These are phyloP conservation scores for Dasypogon diadema DNA, from an alignment of 2,888 invertebrate genomes.

Conservation along the genomic window DNA sequence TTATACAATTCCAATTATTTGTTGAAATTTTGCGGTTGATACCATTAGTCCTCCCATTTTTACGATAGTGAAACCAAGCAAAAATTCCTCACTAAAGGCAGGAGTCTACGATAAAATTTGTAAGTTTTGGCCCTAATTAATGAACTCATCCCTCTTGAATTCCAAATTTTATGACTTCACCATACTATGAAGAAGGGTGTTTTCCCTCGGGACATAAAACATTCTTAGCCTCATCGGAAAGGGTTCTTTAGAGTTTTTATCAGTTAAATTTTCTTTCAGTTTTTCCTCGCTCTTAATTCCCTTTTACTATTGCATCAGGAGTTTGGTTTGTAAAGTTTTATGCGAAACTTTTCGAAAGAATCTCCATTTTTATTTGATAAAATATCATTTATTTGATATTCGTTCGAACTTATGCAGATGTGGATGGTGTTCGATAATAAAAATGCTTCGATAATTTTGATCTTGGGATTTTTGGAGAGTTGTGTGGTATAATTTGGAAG, in stretches of 20 bases:
- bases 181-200: not conserved
- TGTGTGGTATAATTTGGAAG: too few species aligned
- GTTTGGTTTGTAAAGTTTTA: constrained; percentile 15
- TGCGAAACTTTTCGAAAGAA: constrained; percentile 7
- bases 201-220: not conserved
- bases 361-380: constrained; percentile 23
- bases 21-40: not conserved
- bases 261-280: constrained; percentile 11
- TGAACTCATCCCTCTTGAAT: constrained; percentile 5
- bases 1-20: not conserved
- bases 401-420: not conserved
- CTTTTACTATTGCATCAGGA: not conserved
- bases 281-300: not conserved
- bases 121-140: constrained; percentile 36
- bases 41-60: not conserved
- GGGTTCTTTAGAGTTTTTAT: not conserved
- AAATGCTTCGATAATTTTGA: not conserved
- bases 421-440: not conserved
- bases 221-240: constrained; percentile 8
- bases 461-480: constrained; percentile 29
- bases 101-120: constrained; percentile 1
- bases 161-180: constrained; percentile 13
- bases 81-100: not conserved
- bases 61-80: constrained; percentile 19
- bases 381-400: not conserved